Evolutionary conservation across 1,140 invertebrate genomes (phyloP).

Genomic region (Nebria ingens): DNA sequence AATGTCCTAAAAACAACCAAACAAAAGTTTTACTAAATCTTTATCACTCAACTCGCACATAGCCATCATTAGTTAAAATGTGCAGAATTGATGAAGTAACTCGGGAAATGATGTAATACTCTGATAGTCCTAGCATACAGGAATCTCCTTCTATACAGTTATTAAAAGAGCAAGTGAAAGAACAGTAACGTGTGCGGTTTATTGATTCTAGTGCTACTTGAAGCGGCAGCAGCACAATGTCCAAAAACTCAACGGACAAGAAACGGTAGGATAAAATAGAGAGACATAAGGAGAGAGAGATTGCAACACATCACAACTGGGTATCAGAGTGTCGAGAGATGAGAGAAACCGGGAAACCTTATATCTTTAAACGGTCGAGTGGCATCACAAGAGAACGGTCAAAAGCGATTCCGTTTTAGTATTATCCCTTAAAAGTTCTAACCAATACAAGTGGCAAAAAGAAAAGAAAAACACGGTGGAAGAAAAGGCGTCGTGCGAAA

Average conservation of each 20-base stretch:
- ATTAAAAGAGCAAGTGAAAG: constrained; percentile 1
- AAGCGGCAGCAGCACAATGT: background rate
- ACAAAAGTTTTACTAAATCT: too few species aligned
- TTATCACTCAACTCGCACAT: too few species aligned
- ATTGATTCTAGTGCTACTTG: background rate
- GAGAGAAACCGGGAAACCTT: background rate
- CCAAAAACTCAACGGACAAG: background rate
- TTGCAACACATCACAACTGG: too few species aligned
- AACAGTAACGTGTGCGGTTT: constrained; percentile 4
- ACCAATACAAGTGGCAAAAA: constrained; percentile 18
- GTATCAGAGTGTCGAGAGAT: background rate
- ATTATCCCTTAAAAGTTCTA: constrained; percentile 22
- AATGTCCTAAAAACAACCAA: too few species aligned
- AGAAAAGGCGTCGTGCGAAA: background rate
- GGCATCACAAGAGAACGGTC: constrained; percentile 20
- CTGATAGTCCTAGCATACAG: too few species aligned
- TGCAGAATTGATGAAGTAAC: too few species aligned
- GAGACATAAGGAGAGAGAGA: too few species aligned
- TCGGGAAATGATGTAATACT: too few species aligned
- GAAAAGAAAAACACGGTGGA: constrained; percentile 16
- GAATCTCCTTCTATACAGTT: background rate
- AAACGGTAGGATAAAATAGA: too few species aligned
- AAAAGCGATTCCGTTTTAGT: constrained; percentile 23
- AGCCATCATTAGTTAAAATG: too few species aligned
- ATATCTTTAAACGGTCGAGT: constrained; percentile 9